Base-by-base conservation (phyloP, 2,113 vertebrate genomes). In the Dendropsophus ebraccatus region DNA sequence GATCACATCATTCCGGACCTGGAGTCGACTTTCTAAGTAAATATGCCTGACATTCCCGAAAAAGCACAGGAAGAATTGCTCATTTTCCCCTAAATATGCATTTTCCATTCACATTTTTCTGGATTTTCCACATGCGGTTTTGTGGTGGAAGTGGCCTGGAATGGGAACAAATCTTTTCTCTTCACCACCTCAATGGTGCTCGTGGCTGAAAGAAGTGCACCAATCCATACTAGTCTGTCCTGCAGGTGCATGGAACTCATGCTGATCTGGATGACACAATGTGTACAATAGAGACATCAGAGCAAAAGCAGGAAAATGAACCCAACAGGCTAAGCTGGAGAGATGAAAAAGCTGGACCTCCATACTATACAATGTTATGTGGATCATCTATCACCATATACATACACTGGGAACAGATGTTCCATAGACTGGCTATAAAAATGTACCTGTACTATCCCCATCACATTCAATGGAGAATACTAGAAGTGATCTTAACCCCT, bases 61-160 rank as follows among this genome's bases (percentile, higher is more conserved):
- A 9, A 21, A 56, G 67, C 32, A 28, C 21, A 45, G 25, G 45
- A 45, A 73, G 10, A 83, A 56, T n/a, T 37, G 45, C 54, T 74
- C 25, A 50, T 74, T 83, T 83, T 83, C 70, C 82, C 45, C 16
- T 54, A 58, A 74, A 60, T 17, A 23, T 83, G 82, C 82, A 73
- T 83, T 83, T 83, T 82, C 65, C 81, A 70, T 52, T 70, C 21
- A 28, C 37, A 47, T 65, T 16, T 82, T 67, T 47, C 58, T 23
- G 17, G 19, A 82, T 82, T 82, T 82, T 83, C 82, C 82, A 83
- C 69, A 23, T 50, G 45, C 16, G 28, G 79, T 65, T 82, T 83
- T 73, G 69, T 30, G 82, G 69, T 83, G 67, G 52, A 72, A 25
- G 28, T 58, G 69, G 69, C n/a, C 58, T 74, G 82, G 82, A 73